Base-by-base conservation (phyloP, 2,888 invertebrate genomes). In the Drosophila neonasuta region DNA sequence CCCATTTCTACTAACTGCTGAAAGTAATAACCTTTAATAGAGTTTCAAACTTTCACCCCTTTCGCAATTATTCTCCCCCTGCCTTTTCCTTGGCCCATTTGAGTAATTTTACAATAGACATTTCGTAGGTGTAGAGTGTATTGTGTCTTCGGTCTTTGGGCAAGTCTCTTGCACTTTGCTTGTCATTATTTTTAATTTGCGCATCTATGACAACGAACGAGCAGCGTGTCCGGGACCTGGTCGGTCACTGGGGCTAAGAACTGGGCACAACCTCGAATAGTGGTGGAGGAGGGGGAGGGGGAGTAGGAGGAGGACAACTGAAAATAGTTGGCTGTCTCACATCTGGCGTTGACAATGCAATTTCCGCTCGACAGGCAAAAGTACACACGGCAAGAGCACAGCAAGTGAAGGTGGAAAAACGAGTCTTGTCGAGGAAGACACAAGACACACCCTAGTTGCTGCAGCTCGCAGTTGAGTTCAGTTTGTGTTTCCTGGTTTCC, bases 341-440 rank as follows among this genome's bases (percentile, higher is more conserved):
- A 76, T 79, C 64, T 84, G 81, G 71, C 81, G 74, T 74, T 81
- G 81, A 81, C 81, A 81, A 84, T 79, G 84, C 84, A 81, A 81
- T 81, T 81, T 81, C 84, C 81, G 81, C 61, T 32, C 55, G 59
- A 71, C 80, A 66, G 66, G 68, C 36, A n/a, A 71, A 60, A 71
- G 66, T 67, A 65, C 61, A 69, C 66, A 80, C 44, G 57, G 52
- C 41, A 54, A 48, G 24, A 24, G 24, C 6, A 24, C 6, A 24
- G 24, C 24, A 24, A 7, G 39, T 36, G 57, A 42, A 52, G 51
- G 59, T 60, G 48, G 36, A 48, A 55, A 48, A 48, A 24, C 34
- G 52, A 60, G 24, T 34, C 49, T 52, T 54, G 59, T 36, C 20
- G 32, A 42, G 46, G 32, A 32, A 9, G 32, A n/a, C 34, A 5